These are phyloP conservation scores for Bombus polaris DNA, from an alignment of 1,140 invertebrate genomes.

Conservation along the genomic window DNA sequence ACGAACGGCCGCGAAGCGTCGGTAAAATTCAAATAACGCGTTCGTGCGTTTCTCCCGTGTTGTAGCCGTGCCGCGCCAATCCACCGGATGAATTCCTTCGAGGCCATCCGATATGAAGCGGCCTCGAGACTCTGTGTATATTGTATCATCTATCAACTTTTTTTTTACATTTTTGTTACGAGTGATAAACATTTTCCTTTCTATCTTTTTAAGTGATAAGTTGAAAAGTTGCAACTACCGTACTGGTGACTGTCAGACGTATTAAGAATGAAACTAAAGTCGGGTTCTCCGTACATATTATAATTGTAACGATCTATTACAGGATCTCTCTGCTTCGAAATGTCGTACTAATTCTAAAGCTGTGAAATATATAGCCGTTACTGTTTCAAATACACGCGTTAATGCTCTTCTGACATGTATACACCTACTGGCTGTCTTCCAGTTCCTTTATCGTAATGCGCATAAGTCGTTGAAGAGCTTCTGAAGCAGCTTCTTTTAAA, in stretches of 20 bases:
- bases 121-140: neutral
- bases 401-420: too few species aligned
- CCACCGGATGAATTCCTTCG: constrained; percentile 4
- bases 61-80: neutral
- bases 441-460: neutral
- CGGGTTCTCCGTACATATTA: neutral
- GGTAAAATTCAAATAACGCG: constrained; percentile 58
- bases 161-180: too few species aligned
- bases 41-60: constrained; percentile 11
- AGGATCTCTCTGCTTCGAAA: neutral
- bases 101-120: neutral
- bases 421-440: too few species aligned
- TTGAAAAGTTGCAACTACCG: neutral
- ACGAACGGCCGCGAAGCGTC: neutral
- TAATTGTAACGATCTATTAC: neutral
- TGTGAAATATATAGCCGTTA: too few species aligned
- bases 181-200: too few species aligned
- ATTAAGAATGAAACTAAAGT: neutral
- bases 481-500: neutral
- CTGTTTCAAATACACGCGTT: too few species aligned
- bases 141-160: neutral
- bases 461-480: neutral
- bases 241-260: neutral
- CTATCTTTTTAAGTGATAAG: neutral
- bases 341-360: too few species aligned